These are phyloP conservation scores for Spodoptera littoralis DNA, from an alignment of 2,888 invertebrate genomes.

Conservation along the genomic window DNA sequence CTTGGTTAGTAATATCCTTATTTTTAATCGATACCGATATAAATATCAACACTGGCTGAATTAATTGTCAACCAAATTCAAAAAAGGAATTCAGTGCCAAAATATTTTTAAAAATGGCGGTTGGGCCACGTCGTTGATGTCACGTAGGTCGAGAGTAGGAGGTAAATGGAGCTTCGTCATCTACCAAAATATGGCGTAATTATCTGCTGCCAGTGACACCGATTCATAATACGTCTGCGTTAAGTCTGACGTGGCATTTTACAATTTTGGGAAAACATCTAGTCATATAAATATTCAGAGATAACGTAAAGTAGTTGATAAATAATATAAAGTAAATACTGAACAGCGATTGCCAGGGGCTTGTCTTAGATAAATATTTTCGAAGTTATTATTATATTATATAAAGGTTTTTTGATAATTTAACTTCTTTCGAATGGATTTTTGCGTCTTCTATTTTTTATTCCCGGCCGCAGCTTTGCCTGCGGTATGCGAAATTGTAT, in stretches of 20 bases:
- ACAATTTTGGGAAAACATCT: constrained; percentile 12
- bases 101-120: constrained; percentile 8
- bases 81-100: constrained; percentile 33
- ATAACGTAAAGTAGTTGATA: constrained; percentile 30
- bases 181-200: constrained; percentile 39
- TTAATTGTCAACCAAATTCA: constrained; percentile 1
- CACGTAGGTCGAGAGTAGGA: constrained; percentile 55
- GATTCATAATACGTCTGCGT: constrained; percentile 15
- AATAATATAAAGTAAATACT: constrained; percentile 3
- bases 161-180: constrained; percentile 38
- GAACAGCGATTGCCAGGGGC: constrained; percentile 17
- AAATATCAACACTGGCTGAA: too few species aligned
- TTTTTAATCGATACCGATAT: too few species aligned
- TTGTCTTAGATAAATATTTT: constrained; percentile 10
- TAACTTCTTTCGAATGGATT: too few species aligned
- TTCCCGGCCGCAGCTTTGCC: too few species aligned
- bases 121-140: constrained; percentile 24
- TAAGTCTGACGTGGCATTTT: constrained; percentile 41
- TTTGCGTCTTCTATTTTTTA: too few species aligned
- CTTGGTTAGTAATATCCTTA: too few species aligned
- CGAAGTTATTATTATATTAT: too few species aligned
- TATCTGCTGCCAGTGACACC: constrained; percentile 22
- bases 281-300: constrained; percentile 13
- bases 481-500: too few species aligned
- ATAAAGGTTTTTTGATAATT: too few species aligned